Evolutionary conservation across 2,113 vertebrate species (phyloP).

Genomic region (Falco punctatus): DNA sequence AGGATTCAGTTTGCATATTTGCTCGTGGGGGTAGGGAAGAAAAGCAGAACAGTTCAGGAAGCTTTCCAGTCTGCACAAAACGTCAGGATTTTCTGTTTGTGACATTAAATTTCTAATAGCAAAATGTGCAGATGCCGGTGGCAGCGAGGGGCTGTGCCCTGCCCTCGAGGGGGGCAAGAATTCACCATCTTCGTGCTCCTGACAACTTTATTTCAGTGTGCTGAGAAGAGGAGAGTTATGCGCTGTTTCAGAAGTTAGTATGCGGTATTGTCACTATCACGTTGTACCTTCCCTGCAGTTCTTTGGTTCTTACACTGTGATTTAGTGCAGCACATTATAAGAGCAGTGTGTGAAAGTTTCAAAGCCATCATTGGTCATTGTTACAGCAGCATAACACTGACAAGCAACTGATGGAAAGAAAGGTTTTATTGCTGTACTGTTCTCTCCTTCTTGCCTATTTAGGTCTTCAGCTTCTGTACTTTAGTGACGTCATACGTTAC

Average conservation of each 20-base stretch:
- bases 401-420: conserved; percentile 52
- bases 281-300: neutral
- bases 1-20: neutral
- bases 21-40: neutral
- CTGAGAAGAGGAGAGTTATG: neutral
- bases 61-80: neutral
- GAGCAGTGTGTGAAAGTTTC: conserved; percentile 30
- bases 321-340: conserved; percentile 11
- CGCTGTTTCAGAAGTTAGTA: neutral
- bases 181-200: neutral
- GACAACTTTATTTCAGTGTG: neutral
- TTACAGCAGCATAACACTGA: conserved; percentile 38
- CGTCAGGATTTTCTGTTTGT: neutral
- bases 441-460: conserved; percentile 11
- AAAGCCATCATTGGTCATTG: conserved; percentile 51
- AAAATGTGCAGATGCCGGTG: neutral
- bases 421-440: conserved; percentile 27
- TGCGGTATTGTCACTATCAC: fast-evolving
- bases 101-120: neutral
- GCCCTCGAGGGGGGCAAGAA: neutral
- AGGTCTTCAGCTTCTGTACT: neutral
- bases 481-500: neutral
- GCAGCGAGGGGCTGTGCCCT: neutral
- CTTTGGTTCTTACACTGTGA: neutral
- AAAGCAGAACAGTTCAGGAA: neutral